Evolutionary conservation across 1,140 invertebrate genomes (phyloP).

Genomic region (Drosophila melanica): DNA sequence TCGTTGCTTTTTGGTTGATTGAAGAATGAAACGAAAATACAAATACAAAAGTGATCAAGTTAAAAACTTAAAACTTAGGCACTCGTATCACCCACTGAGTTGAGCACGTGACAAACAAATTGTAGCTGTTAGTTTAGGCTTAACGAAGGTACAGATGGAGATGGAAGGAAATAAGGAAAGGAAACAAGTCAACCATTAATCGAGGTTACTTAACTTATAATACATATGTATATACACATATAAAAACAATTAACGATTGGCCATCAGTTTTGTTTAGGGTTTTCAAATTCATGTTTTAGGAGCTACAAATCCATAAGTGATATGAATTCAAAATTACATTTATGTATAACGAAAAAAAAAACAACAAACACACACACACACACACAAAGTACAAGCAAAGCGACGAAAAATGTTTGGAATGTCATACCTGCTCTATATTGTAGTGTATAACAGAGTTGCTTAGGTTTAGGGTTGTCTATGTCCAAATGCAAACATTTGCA

Average conservation of each 20-base stretch:
- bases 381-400: conserved; percentile 61
- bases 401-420: conserved; percentile 23
- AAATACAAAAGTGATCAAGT: conserved; percentile 72
- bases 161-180: conserved; percentile 7
- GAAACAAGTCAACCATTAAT: conserved; percentile 5
- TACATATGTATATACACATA: conserved; percentile 33
- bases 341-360: conserved; percentile 30
- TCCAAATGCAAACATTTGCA: conserved; percentile 44
- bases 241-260: conserved; percentile 52
- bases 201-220: conserved; percentile 19
- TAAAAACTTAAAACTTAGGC: conserved; percentile 77
- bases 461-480: conserved; percentile 63
- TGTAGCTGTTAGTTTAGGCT: conserved; percentile 70
- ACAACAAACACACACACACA: conserved; percentile 25
- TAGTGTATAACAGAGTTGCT: conserved; percentile 52
- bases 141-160: conserved; percentile 29
- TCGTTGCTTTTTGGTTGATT: conserved; percentile 21
- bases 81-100: conserved; percentile 64
- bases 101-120: conserved; percentile 74
- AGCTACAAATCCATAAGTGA: conserved; percentile 76
- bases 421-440: conserved; percentile 28
- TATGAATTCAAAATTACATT: conserved; percentile 77
- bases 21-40: conserved; percentile 64
- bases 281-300: conserved; percentile 75
- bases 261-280: conserved; percentile 69